phyloP scores from a whole-genome alignment of 2,797 vertebrate genomes.

The Ptychadena robeensis region DNA sequence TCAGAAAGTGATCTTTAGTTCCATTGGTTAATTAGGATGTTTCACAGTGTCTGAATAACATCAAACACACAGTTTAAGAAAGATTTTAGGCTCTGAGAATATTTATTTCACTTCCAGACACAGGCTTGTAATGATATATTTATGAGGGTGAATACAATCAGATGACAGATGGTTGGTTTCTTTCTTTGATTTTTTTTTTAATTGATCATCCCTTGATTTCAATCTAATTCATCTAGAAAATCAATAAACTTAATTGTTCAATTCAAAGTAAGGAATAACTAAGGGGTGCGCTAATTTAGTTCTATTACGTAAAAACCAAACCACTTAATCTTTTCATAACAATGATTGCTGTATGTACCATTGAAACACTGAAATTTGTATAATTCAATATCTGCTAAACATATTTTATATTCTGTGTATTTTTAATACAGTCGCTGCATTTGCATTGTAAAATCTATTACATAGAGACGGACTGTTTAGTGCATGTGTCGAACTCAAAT shows the following conservation, averaged over 20 bases:
- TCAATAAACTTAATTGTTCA: slow-evolving; percentile 54
- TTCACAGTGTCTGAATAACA: slow-evolving; percentile 18
- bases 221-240: slow-evolving; percentile 53
- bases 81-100: slow-evolving; percentile 28
- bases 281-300: slow-evolving; percentile 2
- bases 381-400: too few species aligned
- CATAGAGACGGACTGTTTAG: too few species aligned
- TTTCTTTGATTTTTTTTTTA: slow-evolving; percentile 51
- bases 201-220: slow-evolving; percentile 40
- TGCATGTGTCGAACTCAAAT: too few species aligned
- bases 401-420: too few species aligned
- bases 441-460: too few species aligned
- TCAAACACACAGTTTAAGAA: slow-evolving; percentile 21
- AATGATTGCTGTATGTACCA: not conserved
- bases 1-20: not conserved
- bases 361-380: too few species aligned
- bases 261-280: slow-evolving; percentile 41
- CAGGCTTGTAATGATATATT: slow-evolving; percentile 54
- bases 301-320: slow-evolving; percentile 11
- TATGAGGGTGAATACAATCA: slow-evolving; percentile 50
- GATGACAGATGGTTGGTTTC: slow-evolving; percentile 54
- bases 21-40: slow-evolving; percentile 28
- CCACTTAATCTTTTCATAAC: not conserved
- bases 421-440: too few species aligned
- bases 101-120: slow-evolving; percentile 43